Base-by-base conservation (phyloP, 2,888 invertebrate species). In the Caradrina clavipalpis region DNA sequence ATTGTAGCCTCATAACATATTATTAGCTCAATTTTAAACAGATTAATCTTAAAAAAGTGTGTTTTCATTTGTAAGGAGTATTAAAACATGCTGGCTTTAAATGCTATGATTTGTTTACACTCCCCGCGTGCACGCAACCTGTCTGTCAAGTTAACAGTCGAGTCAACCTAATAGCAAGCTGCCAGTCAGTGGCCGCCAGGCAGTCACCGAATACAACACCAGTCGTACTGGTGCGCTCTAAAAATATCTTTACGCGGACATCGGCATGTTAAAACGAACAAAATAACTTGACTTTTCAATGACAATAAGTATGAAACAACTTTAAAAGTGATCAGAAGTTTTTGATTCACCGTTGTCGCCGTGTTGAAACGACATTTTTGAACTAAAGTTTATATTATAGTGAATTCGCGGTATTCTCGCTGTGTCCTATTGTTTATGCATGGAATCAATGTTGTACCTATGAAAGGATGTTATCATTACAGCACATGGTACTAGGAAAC, bases 381-480 rank as follows among this genome's bases (percentile, higher is more conserved):
- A 69, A 70, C 47, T 77, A 47, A 67, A 82, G 72, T 83, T 81
- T 70, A 73, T 83, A 63, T 69, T 75, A 50, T 68, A 61, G 81
- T 79, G 81, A 63, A 62, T 93, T 94, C 90, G 91, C 92, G 91
- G 91, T 91, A 91, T 87, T 88, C 81, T 81, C 80, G 83, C 83
- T 88, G 91, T 90, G 90, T 85, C 80, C 83, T 89, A 90, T 94
- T 94, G 94, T 94, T 93, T 90, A 91, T 93, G 92, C 85, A 88
- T 89, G 90, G 86, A 89, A 90, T 84, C 86, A 86, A 89, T 92
- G 92, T 91, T 92, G 86, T 86, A 86, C 87, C 85, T 89, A 89
- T 92, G 88, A 89, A 88, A 94, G 94, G 93, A 95, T 95, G 94
- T 94, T 95, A 88, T 83, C 82, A 59, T 90, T 89, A 83, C 83